Percentiles rank a stretch among this genome's conserved stretches.
These are phyloP conservation scores for Syngnathus rostellatus DNA, from an alignment of 2,797 vertebrate genomes.

Conservation along the genomic window DNA sequence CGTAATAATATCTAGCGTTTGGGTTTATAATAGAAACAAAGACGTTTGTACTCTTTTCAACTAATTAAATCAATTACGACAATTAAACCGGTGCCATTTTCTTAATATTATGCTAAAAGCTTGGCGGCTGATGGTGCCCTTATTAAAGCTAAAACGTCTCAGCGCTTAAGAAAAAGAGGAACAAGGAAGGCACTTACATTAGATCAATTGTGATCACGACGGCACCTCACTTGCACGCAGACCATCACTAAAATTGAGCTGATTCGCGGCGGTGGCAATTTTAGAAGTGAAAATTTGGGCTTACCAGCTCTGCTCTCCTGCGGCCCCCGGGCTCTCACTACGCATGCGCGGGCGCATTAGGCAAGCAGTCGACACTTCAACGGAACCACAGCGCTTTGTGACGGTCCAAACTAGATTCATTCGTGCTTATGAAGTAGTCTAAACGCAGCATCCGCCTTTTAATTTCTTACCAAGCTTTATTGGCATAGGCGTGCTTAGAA, in stretches of 20 bases:
- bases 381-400: conserved; percentile 2
- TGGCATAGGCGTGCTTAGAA: conserved; percentile 12
- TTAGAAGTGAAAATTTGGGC: conserved; percentile 59
- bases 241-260: background rate
- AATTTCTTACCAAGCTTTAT: background rate
- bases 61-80: conserved; percentile 17
- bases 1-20: conserved; percentile 13
- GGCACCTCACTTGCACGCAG: background rate
- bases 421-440: background rate
- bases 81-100: conserved; percentile 25
- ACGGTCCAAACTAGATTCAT: background rate
- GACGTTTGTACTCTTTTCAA: background rate
- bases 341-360: conserved; percentile 63
- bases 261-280: background rate
- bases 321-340: conserved; percentile 57
- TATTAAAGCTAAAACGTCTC: background rate
- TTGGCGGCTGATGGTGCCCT: conserved; percentile 25
- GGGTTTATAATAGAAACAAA: conserved; percentile 2
- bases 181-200: background rate
- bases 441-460: background rate
- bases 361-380: conserved; percentile 34
- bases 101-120: conserved; percentile 33
- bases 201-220: background rate
- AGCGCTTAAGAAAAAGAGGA: background rate
- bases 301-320: conserved; percentile 77